A percentile compares a stretch with the other conserved stretches of the same genome.
phyloP scores from a whole-genome alignment of 2,888 invertebrate genomes.

The Lissonota sp. region DNA sequence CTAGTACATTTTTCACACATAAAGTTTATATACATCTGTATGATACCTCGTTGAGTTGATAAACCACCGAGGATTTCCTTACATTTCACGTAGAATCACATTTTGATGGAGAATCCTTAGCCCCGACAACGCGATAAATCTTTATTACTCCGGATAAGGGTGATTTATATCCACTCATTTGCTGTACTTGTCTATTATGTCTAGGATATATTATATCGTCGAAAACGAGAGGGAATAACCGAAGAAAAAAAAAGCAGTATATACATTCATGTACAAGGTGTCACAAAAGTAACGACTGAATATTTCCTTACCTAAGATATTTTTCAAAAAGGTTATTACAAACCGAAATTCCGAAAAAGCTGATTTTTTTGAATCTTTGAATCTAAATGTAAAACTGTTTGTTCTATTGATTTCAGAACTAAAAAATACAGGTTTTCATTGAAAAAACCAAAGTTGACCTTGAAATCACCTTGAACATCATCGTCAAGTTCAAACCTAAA shows the following conservation, averaged over 20 bases:
- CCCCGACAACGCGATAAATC: constrained; percentile 45
- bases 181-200: constrained; percentile 36
- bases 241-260: constrained; percentile 4
- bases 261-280: not conserved
- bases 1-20: constrained; percentile 5
- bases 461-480: too few relatives aligned
- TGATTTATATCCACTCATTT: constrained; percentile 48
- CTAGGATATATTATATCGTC: not conserved
- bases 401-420: too few relatives aligned
- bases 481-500: too few relatives aligned
- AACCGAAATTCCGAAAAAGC: too few relatives aligned
- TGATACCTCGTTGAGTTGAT: constrained; percentile 27
- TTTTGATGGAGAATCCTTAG: not conserved
- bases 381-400: too few relatives aligned
- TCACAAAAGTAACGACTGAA: too few relatives aligned
- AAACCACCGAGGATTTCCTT: constrained; percentile 1
- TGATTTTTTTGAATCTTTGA: too few relatives aligned
- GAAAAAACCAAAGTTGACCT: too few relatives aligned
- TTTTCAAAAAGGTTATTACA: too few relatives aligned
- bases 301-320: too few relatives aligned
- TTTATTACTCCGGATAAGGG: constrained; percentile 47
- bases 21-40: constrained; percentile 7
- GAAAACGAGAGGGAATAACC: constrained; percentile 19
- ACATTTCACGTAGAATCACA: constrained; percentile 17
- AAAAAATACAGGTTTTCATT: too few relatives aligned